Base-by-base conservation (phyloP, 2,888 invertebrate genomes). In the Lordiphosa andalusiaca region DNA sequence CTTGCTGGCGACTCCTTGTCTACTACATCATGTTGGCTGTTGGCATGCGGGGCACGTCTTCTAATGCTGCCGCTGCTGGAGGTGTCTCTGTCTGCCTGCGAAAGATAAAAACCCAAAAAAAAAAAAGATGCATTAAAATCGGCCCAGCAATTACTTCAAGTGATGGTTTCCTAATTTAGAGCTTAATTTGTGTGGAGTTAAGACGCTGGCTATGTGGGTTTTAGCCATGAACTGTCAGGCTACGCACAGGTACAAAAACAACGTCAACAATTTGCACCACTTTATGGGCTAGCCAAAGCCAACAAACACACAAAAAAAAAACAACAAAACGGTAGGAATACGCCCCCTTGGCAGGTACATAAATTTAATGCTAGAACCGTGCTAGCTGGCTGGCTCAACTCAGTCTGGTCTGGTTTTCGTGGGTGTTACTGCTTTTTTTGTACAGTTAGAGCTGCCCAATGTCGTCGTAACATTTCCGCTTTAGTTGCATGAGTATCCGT, bases 151-250 rank as follows among this genome's bases (percentile, higher is more conserved):
- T 77, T 83, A 77, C 81, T 60, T 57, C 67, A 59, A 80, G 58
- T 71, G 83, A 77, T 83, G 83, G 81, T 60, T 77, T 83, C 71
- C 81, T 83, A 77, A 77, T 77, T 77, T 80, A 80, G 63, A 55
- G 76, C 80, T 77, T 82, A 61, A 82, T 82, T 82, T 82, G 59
- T 54, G 58, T 66, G 63, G 75, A 66, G 63, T 72, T 57, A 56
- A 68, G 72, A 54, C 51, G 42, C 53, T 49, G 41, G 41, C 50
- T 25, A 44, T 19, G 19, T 19, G 19, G 7, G 37, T 36, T 44
- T 44, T 33, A 40, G 61, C 47, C 55, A 59, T 74, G 63, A 65
- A 71, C 53, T 64, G 53, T 53, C 58, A 40, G 30, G 63, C 58
- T 56, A 40, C 56, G 56, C 66, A 33, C 37, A 71, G 73, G 68